Percentiles rank a stretch among this genome's conserved stretches.
Conservation (phyloP, 2,113 vertebrate genomes). For the Pollimyrus isidori region DNA sequence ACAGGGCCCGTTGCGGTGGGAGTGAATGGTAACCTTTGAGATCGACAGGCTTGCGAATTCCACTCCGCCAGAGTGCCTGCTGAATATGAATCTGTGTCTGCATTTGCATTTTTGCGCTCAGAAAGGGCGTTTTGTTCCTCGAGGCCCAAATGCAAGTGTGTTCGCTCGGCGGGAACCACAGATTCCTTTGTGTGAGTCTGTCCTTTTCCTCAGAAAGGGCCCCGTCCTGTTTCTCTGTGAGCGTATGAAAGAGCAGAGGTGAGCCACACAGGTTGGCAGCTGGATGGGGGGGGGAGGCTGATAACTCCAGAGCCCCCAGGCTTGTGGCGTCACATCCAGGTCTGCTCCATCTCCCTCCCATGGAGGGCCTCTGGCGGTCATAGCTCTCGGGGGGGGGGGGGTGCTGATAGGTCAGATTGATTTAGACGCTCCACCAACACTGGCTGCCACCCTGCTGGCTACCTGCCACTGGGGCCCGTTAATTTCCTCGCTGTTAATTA, state of each 20-base stretch:
- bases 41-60: slow-evolving; percentile 7
- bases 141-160: not conserved
- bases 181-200: not conserved
- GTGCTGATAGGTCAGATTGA: slow-evolving; percentile 19
- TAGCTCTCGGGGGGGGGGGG: not conserved
- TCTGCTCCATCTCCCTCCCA: not conserved
- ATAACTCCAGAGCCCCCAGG: not conserved
- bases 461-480: not conserved
- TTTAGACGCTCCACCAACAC: slow-evolving; percentile 23
- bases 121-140: slow-evolving; percentile 32
- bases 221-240: not conserved
- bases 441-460: slow-evolving; percentile 17
- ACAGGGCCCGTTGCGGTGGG: not conserved
- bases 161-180: no score
- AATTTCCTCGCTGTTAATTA: slow-evolving; percentile 27
- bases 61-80: slow-evolving; percentile 23
- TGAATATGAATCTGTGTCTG: slow-evolving; percentile 26
- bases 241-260: not conserved
- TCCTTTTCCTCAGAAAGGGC: not conserved
- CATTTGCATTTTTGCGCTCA: slow-evolving; percentile 13
- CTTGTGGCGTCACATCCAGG: not conserved
- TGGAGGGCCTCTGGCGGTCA: not conserved
- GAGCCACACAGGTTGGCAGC: not conserved
- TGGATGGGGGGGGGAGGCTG: not conserved
- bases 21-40: slow-evolving; percentile 11